Evolutionary conservation across 2,888 invertebrate species (phyloP).

Genomic region (Campaea margaritaria): DNA sequence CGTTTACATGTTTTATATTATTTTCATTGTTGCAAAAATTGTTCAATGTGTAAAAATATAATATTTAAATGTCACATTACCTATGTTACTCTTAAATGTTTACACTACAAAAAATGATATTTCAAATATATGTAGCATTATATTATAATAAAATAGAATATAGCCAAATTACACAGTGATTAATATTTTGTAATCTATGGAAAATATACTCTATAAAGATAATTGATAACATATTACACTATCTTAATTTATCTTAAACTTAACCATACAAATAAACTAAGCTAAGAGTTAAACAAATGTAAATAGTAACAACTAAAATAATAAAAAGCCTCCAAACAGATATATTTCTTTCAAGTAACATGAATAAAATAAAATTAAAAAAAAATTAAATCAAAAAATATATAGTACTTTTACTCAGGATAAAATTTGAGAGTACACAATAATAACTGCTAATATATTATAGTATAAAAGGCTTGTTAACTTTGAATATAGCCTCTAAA

Average conservation of each 20-base stretch:
- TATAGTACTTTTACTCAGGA: slow-evolving; percentile 44
- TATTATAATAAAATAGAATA: slow-evolving; percentile 28
- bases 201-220: slow-evolving; percentile 41
- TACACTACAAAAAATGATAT: slow-evolving; percentile 30
- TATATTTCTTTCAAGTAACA: slow-evolving; percentile 64
- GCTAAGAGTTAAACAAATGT: slow-evolving; percentile 75
- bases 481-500: slow-evolving; percentile 64
- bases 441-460: slow-evolving; percentile 43
- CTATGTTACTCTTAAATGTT: slow-evolving; percentile 27
- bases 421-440: slow-evolving; percentile 56
- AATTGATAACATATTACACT: slow-evolving; percentile 39
- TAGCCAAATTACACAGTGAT: slow-evolving; percentile 36
- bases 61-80: slow-evolving; percentile 38
- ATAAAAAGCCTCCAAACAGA: slow-evolving; percentile 77
- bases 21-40: background rate
- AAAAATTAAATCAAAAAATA: slow-evolving; percentile 51
- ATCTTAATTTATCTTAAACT: slow-evolving; percentile 48
- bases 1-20: background rate
- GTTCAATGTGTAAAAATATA: slow-evolving; percentile 37
- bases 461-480: slow-evolving; percentile 53
- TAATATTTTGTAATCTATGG: slow-evolving; percentile 33
- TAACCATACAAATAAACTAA: slow-evolving; percentile 64
- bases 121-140: slow-evolving; percentile 35
- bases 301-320: slow-evolving; percentile 79
- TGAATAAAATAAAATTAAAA: slow-evolving; percentile 67